Conservation (phyloP, 2,888 invertebrate species). For the Anorthoa munda region DNA sequence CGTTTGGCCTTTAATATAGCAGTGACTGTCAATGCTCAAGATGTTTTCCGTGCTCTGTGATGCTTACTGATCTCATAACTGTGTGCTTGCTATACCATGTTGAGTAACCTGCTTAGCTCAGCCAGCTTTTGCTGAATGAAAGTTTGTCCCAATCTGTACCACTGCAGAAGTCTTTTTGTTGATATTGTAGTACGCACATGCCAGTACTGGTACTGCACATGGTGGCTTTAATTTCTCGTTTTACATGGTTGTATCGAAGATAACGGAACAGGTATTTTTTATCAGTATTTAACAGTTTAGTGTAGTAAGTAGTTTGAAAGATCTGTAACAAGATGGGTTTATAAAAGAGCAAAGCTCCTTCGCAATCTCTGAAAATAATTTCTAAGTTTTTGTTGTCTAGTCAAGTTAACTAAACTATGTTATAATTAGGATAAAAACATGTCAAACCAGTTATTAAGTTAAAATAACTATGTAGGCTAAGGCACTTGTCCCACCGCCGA, state of each 20-base stretch:
- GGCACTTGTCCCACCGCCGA: no score
- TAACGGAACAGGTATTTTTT: neutral
- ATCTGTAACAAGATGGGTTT: slow-evolving; percentile 14
- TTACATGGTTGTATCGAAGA: neutral
- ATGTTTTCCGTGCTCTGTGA: no score
- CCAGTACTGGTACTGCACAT: slow-evolving; percentile 15
- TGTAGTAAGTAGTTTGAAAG: neutral
- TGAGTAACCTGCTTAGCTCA: neutral
- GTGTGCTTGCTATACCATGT: slow-evolving; percentile 16
- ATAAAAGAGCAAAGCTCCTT: neutral
- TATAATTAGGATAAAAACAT: neutral
- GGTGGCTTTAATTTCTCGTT: neutral
- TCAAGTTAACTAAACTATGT: neutral
- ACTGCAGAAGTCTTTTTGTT: neutral
- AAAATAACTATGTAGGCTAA: slow-evolving; percentile 8
- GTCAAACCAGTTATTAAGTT: neutral
- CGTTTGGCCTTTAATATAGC: no score
- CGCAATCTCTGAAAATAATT: neutral
- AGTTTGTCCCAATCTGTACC: slow-evolving; percentile 1
- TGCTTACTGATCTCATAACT: slow-evolving; percentile 21
- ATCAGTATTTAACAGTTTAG: slow-evolving; percentile 26
- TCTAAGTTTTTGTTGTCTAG: slow-evolving; percentile 8
- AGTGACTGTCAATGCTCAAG: no score
- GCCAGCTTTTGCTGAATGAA: slow-evolving; percentile 5
- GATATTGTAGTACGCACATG: slow-evolving; percentile 15